phyloP scores from a whole-genome alignment of 2,113 vertebrate genomes.

The human region DNA sequence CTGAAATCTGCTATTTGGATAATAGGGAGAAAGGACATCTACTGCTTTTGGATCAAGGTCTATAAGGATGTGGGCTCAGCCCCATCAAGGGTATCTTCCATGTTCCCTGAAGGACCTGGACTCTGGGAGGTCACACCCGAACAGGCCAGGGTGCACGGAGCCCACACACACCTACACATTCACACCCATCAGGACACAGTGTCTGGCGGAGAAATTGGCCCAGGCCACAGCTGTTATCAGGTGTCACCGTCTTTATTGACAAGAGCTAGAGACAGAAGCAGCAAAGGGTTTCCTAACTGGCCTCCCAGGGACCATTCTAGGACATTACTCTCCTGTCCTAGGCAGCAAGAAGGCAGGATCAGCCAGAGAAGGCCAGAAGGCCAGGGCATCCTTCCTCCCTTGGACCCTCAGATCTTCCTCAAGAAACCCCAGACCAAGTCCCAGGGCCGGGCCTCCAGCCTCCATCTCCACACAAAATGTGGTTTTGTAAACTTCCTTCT shows the following conservation, averaged over 20 bases:
- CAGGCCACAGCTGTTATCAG: not conserved
- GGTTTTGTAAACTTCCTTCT: not conserved
- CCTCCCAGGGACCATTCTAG: not conserved
- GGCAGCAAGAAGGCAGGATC: not conserved
- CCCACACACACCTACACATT: not conserved
- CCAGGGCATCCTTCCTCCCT: too few species aligned
- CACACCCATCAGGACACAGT: not conserved
- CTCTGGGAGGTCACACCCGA: not conserved
- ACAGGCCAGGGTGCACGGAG: not conserved
- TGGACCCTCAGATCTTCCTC: not conserved
- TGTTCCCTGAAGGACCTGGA: not conserved
- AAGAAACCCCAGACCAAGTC: not conserved
- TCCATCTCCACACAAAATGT: not conserved
- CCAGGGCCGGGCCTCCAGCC: not conserved
- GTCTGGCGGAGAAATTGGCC: not conserved
- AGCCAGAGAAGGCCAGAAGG: not conserved
- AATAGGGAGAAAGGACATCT: not conserved
- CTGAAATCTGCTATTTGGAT: not conserved
- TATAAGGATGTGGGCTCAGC: not conserved
- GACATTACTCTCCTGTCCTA: not conserved
- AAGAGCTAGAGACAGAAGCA: not conserved
- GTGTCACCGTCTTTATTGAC: conserved; percentile 58
- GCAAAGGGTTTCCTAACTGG: not conserved
- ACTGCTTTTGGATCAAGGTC: not conserved
- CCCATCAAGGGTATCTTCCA: not conserved